phyloP scores from a whole-genome alignment of 2,888 invertebrate genomes.

The Drosophila ezoana region DNA sequence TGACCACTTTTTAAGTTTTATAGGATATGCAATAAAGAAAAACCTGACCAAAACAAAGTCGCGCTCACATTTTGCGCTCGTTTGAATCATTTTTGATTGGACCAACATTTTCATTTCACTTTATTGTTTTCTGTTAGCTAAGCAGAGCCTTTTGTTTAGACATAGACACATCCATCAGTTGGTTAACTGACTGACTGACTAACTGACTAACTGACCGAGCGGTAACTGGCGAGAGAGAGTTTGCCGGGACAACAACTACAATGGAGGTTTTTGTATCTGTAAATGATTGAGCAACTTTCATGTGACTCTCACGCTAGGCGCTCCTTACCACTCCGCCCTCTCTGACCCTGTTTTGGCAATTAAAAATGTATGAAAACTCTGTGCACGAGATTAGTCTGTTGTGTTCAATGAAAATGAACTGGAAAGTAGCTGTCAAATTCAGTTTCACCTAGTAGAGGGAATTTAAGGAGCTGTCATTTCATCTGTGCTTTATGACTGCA shows the following conservation, averaged over 20 bases:
- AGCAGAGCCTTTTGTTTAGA: slow-evolving; percentile 58
- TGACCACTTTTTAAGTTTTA: not conserved
- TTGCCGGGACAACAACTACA: slow-evolving; percentile 16
- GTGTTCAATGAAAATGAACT: slow-evolving; percentile 31
- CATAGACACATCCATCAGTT: slow-evolving; percentile 52
- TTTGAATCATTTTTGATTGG: slow-evolving; percentile 69
- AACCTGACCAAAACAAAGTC: slow-evolving; percentile 34
- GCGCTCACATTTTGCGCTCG: slow-evolving; percentile 31
- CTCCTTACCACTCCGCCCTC: not conserved
- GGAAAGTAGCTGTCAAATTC: slow-evolving; percentile 31
- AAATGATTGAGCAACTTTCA: slow-evolving; percentile 52
- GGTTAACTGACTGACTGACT: slow-evolving; percentile 27
- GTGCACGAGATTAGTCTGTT: slow-evolving; percentile 37
- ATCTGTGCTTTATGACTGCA: not conserved
- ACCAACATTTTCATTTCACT: slow-evolving; percentile 62
- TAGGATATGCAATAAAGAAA: slow-evolving; percentile 20
- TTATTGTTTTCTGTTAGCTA: slow-evolving; percentile 46
- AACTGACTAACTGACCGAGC: slow-evolving; percentile 11
- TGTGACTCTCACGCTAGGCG: slow-evolving; percentile 17
- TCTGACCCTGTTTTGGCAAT: slow-evolving; percentile 26
- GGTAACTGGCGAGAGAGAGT: slow-evolving; percentile 26
- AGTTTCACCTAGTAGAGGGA: not conserved
- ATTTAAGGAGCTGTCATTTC: slow-evolving; percentile 1
- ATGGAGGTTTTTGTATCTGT: slow-evolving; percentile 32
- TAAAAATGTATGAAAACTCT: slow-evolving; percentile 51